phyloP scores from a whole-genome alignment of 1,140 invertebrate species.

The Ceratosolen solmsi region DNA sequence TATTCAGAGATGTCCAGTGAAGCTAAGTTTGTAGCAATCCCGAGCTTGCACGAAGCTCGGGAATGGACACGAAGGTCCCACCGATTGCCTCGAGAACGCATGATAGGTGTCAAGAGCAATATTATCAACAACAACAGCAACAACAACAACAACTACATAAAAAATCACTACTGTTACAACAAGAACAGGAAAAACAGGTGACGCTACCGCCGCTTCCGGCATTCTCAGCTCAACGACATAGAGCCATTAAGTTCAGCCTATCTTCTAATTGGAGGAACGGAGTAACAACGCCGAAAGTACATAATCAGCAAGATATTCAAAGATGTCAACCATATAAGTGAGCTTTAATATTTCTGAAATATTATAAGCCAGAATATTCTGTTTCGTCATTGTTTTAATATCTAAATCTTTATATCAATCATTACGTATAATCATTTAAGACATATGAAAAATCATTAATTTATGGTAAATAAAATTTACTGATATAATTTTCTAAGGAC shows the following conservation, averaged over 20 bases:
- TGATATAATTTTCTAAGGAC: no score
- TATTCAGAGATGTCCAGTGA: conserved; percentile 17
- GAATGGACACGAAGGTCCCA: conserved; percentile 72
- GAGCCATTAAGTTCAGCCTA: conserved; percentile 58
- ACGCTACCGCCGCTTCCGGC: conserved; percentile 68
- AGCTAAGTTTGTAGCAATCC: conserved; percentile 30
- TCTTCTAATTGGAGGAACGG: conserved; percentile 54
- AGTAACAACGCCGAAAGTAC: conserved; percentile 19
- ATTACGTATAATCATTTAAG: no score
- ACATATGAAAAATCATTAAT: no score
- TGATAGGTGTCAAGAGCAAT: conserved; percentile 57
- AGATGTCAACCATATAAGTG: conserved; percentile 68
- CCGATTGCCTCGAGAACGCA: conserved; percentile 65
- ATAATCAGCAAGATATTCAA: conserved; percentile 50
- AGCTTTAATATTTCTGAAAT: no score
- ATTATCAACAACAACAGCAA: conserved; percentile 57
- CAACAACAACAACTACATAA: conserved; percentile 57
- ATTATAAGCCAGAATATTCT: no score
- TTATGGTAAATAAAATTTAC: no score
- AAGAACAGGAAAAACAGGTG: conserved; percentile 59
- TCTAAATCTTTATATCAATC: no score
- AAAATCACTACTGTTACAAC: no score
- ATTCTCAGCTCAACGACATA: conserved; percentile 59
- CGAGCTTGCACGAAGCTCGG: conserved; percentile 49
- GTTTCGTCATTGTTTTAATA: no score